Percentiles rank a stretch among this genome's conserved stretches.
Conservation (phyloP, 2,113 vertebrate species). For the Polypterus senegalus region DNA sequence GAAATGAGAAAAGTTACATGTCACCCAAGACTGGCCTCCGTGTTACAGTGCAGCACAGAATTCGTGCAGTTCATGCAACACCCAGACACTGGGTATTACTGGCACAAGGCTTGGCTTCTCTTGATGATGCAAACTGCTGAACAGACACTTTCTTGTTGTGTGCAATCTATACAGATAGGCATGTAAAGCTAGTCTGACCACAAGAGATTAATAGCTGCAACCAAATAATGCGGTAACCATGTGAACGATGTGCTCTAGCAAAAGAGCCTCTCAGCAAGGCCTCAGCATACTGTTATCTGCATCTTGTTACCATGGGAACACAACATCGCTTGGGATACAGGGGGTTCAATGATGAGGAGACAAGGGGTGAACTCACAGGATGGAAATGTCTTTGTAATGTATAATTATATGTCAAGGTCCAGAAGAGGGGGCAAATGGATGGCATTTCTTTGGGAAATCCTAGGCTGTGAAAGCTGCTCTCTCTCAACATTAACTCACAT, state of each 20-base stretch:
- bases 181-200: conserved; percentile 49
- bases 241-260: conserved; percentile 48
- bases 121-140: conserved; percentile 39
- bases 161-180: conserved; percentile 44
- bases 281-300: conserved; percentile 52
- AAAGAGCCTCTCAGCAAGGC: conserved; percentile 48
- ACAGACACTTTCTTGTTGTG: conserved; percentile 39
- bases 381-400: conserved; percentile 14
- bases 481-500: no score
- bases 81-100: no score
- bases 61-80: no score
- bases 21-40: no score
- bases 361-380: conserved; percentile 23
- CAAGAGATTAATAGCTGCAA: conserved; percentile 55
- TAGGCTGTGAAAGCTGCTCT: no score
- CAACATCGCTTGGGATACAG: conserved; percentile 31
- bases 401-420: background rate
- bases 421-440: no score
- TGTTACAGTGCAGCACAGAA: no score
- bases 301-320: conserved; percentile 57
- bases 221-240: conserved; percentile 58
- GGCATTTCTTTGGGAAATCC: no score
- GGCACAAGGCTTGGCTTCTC: conserved; percentile 15
- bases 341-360: conserved; percentile 35
- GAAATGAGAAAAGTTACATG: no score